Conservation (phyloP, 2,888 invertebrate genomes). For the Lottia gigantea region DNA sequence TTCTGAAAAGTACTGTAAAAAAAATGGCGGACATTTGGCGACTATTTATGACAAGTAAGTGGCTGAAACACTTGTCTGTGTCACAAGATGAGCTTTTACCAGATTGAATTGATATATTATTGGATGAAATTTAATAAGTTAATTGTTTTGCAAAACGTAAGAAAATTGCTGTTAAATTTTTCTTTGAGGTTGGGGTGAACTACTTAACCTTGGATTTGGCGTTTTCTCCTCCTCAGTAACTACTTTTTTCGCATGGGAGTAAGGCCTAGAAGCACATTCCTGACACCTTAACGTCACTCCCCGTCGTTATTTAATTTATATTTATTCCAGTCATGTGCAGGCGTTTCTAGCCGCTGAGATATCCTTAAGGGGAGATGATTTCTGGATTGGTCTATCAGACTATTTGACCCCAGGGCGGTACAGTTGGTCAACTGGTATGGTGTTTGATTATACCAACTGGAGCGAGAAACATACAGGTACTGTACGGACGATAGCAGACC, state of each 20-base stretch:
- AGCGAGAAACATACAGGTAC: constrained; percentile 50
- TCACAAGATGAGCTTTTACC: too few species aligned
- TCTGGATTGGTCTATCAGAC: constrained; percentile 53
- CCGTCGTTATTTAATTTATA: neutral
- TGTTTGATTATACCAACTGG: constrained; percentile 49
- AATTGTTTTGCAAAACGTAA: neutral
- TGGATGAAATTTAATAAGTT: too few species aligned
- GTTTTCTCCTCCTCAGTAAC: too few species aligned
- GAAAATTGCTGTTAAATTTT: neutral
- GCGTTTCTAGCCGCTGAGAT: constrained; percentile 47
- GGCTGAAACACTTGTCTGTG: neutral
- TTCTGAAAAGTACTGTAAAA: constrained; percentile 34
- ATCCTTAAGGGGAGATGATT: constrained; percentile 32
- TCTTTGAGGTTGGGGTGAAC: neutral
- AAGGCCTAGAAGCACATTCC: too few species aligned
- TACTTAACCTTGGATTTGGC: too few species aligned
- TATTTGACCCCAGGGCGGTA: constrained; percentile 35
- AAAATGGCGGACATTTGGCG: constrained; percentile 40
- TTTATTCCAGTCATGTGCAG: constrained; percentile 39
- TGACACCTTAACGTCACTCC: neutral
- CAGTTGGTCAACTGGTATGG: constrained; percentile 39
- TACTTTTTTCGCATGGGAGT: too few species aligned
- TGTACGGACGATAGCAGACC: neutral
- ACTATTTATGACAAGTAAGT: constrained; percentile 45
- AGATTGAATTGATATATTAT: too few species aligned